phyloP scores from a whole-genome alignment of 2,797 vertebrate species.

The Lagodon rhomboides region DNA sequence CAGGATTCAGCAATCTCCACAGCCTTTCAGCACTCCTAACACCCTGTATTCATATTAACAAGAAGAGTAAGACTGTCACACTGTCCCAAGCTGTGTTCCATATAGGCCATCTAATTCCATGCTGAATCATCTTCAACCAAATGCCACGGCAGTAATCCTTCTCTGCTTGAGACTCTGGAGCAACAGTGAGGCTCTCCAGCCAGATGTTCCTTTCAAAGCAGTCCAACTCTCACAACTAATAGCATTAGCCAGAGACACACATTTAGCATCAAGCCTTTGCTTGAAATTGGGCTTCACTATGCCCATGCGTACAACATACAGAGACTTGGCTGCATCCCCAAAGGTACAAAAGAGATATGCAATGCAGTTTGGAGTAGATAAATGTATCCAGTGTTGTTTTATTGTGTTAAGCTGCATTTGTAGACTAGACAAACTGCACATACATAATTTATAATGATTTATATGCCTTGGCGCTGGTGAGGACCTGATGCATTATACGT shows the following conservation, averaged over 20 bases:
- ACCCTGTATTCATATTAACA: conserved; percentile 54
- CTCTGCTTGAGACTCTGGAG: conserved; percentile 69
- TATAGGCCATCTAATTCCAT: conserved; percentile 75
- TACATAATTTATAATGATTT: background rate
- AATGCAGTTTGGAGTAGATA: conserved; percentile 2
- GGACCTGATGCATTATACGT: background rate
- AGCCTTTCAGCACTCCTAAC: conserved; percentile 50
- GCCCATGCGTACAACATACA: conserved; percentile 44
- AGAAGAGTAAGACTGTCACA: conserved; percentile 50
- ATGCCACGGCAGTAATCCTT: conserved; percentile 77
- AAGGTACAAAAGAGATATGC: conserved; percentile 32
- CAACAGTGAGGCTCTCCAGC: conserved; percentile 69
- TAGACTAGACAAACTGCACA: background rate
- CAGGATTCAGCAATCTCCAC: conserved; percentile 50
- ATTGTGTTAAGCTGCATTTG: background rate
- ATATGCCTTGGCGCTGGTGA: too few species aligned
- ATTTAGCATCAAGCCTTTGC: conserved; percentile 60
- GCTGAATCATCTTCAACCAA: conserved; percentile 79
- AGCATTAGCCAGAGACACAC: conserved; percentile 74
- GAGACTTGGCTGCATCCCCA: conserved; percentile 29
- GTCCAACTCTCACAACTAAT: conserved; percentile 69
- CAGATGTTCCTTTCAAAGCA: conserved; percentile 80
- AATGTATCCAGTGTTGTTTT: conserved; percentile 13
- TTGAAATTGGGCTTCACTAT: conserved; percentile 55
- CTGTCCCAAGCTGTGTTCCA: conserved; percentile 67